These are phyloP conservation scores for Yponomeuta malinellus DNA, from an alignment of 2,888 invertebrate genomes.

Conservation along the genomic window DNA sequence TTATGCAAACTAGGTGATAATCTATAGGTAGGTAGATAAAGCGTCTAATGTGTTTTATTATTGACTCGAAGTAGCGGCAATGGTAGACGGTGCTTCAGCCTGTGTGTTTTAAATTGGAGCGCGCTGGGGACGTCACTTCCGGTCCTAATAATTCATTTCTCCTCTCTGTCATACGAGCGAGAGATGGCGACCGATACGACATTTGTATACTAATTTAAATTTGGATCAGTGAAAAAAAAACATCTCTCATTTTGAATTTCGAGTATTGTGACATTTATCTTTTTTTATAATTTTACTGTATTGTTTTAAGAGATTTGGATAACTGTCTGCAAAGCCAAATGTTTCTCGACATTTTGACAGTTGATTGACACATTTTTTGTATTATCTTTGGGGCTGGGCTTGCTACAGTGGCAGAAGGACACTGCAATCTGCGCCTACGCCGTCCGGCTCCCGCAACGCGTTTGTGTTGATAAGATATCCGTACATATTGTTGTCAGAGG, in stretches of 20 bases:
- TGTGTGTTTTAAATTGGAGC: constrained; percentile 65
- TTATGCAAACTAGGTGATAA: not conserved
- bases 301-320: not conserved
- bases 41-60: not conserved
- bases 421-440: constrained; percentile 47
- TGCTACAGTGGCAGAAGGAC: constrained; percentile 43
- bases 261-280: constrained; percentile 8
- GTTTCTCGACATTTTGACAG: not conserved
- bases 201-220: constrained; percentile 58
- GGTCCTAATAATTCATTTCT: constrained; percentile 71
- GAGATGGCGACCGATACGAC: constrained; percentile 65
- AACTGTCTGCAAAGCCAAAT: not conserved
- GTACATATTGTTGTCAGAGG: not conserved
- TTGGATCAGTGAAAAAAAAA: constrained; percentile 46
- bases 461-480: constrained; percentile 15
- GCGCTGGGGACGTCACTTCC: constrained; percentile 69
- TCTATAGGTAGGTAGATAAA: not conserved
- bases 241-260: constrained; percentile 7
- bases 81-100: constrained; percentile 7
- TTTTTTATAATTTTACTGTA: not conserved
- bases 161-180: constrained; percentile 58
- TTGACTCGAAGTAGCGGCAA: constrained; percentile 2
- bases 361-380: not conserved
- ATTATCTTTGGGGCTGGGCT: not conserved
- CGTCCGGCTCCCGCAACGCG: constrained; percentile 42